Evolutionary conservation across 2,113 vertebrate species (phyloP).

Genomic region (Amazona vittata): DNA sequence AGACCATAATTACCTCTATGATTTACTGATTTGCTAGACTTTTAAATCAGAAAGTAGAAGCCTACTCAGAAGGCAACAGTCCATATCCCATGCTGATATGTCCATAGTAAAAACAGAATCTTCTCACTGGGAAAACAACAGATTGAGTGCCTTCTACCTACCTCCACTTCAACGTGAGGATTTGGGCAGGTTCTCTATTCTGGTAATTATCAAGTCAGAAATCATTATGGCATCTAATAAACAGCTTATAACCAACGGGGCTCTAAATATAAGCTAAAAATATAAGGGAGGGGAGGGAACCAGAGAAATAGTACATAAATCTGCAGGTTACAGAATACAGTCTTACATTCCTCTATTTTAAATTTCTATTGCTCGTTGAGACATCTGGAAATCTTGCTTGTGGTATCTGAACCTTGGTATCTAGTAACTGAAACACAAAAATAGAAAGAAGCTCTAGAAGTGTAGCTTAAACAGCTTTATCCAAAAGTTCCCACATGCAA

Average conservation of each 20-base stretch:
- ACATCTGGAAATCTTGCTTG: not conserved
- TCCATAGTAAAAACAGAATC: slow-evolving; percentile 13
- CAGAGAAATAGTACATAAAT: not conserved
- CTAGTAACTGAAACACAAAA: not conserved
- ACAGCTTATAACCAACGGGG: not conserved
- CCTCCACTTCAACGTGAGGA: not conserved
- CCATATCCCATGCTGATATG: not conserved
- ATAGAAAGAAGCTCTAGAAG: not conserved
- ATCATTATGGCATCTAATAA: not conserved
- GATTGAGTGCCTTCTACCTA: not conserved
- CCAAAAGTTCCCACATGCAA: not conserved
- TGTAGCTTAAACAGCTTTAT: not conserved
- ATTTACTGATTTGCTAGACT: not conserved
- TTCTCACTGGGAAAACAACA: not conserved
- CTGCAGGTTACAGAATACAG: not conserved
- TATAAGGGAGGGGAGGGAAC: not conserved
- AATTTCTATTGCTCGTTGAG: not conserved
- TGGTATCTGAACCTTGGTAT: not conserved
- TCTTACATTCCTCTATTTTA: not conserved
- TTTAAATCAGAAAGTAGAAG: not conserved
- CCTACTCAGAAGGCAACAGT: not conserved
- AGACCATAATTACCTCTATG: not conserved
- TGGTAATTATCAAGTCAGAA: not conserved
- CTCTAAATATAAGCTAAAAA: not conserved
- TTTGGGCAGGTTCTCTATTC: not conserved